Evolutionary conservation across 2,888 invertebrate species (phyloP).

Genomic region (Lutraria lutraria): DNA sequence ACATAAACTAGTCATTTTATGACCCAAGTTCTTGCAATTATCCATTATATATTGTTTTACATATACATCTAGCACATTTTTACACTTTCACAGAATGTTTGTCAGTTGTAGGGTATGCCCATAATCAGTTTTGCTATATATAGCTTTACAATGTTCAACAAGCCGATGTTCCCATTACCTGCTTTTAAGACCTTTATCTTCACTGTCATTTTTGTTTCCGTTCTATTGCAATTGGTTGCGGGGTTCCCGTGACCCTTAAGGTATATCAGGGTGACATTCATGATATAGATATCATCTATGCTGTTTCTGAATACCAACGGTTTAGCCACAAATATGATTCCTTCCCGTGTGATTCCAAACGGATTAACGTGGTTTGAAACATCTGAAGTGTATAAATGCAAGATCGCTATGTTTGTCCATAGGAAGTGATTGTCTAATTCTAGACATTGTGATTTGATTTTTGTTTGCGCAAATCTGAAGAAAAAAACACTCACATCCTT

Average conservation of each 20-base stretch:
- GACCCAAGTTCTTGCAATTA: too few relatives aligned
- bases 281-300: constrained; percentile 48
- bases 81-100: too few relatives aligned
- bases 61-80: too few relatives aligned
- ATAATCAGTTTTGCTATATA: too few relatives aligned
- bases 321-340: constrained; percentile 38
- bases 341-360: constrained; percentile 38
- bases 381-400: not conserved
- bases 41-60: too few relatives aligned
- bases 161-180: constrained; percentile 21
- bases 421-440: not conserved
- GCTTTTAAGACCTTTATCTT: constrained; percentile 36
- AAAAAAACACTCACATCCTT: not conserved
- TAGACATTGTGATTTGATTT: not conserved
- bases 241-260: not conserved
- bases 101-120: too few relatives aligned
- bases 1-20: too few relatives aligned
- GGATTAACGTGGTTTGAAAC: constrained; percentile 2
- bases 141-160: too few relatives aligned
- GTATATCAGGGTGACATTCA: constrained; percentile 40
- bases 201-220: constrained; percentile 36
- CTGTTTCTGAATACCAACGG: constrained; percentile 34
- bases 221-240: constrained; percentile 30
- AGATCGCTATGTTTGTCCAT: not conserved
- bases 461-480: not conserved